These are phyloP conservation scores for Campoplex capitator DNA, from an alignment of 2,888 invertebrate species.

Conservation along the genomic window DNA sequence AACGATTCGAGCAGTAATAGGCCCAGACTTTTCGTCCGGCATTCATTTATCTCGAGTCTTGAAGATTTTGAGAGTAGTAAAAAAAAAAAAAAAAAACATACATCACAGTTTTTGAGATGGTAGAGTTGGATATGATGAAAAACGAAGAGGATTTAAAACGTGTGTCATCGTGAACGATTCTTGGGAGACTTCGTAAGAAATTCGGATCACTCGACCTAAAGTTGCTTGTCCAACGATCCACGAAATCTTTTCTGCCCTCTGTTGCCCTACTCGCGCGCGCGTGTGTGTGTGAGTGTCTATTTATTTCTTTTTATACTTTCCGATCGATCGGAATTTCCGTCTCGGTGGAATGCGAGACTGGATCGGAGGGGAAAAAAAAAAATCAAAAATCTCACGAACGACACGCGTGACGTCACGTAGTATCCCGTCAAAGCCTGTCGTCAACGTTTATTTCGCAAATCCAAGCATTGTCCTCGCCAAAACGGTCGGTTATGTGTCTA, in stretches of 20 bases:
- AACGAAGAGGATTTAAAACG: slow-evolving; percentile 15
- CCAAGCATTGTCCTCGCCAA: slow-evolving; percentile 77
- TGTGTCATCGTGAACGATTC: slow-evolving; percentile 18
- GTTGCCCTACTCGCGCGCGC: slow-evolving; percentile 2
- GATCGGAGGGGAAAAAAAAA: slow-evolving; percentile 11
- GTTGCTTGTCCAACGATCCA: slow-evolving; percentile 53
- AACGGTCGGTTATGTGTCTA: slow-evolving; percentile 72
- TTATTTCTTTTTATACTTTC: slow-evolving; percentile 32
- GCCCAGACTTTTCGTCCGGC: slow-evolving; percentile 26
- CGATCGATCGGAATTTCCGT: slow-evolving; percentile 41
- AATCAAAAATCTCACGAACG: slow-evolving; percentile 44
- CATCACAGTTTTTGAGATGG: slow-evolving; percentile 53
- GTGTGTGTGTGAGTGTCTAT: not conserved
- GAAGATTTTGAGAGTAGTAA: slow-evolving; percentile 31
- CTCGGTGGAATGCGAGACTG: slow-evolving; percentile 4
- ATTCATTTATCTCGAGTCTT: slow-evolving; percentile 40
- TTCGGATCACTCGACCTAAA: slow-evolving; percentile 43
- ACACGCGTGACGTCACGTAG: slow-evolving; percentile 35
- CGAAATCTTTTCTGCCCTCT: slow-evolving; percentile 54
- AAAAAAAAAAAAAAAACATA: slow-evolving; percentile 34
- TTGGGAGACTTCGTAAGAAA: slow-evolving; percentile 11
- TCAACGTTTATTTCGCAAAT: slow-evolving; percentile 77
- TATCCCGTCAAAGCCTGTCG: slow-evolving; percentile 40
- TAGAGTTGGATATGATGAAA: slow-evolving; percentile 47
- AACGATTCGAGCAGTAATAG: slow-evolving; percentile 41